Conservation (phyloP, 2,113 vertebrate species). For the Hemiscyllium ocellatum region DNA sequence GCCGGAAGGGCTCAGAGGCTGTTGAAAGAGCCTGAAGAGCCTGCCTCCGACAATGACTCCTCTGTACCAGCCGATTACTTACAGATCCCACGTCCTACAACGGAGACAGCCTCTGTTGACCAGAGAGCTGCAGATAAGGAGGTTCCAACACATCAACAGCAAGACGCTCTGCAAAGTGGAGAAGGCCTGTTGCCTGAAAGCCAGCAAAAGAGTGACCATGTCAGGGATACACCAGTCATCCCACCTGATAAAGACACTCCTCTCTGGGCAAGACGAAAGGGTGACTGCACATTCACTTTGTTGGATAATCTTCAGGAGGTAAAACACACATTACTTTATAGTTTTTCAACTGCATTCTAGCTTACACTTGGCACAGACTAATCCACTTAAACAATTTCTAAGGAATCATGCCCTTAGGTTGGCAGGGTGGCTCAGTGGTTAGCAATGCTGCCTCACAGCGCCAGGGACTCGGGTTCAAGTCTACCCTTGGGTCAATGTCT, state of each 20-base stretch:
- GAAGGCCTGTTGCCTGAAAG: background rate
- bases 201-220: background rate
- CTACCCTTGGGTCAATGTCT: too few relatives aligned
- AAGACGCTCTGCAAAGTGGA: background rate
- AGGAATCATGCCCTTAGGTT: too few relatives aligned
- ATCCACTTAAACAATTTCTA: background rate
- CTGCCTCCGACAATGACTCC: background rate
- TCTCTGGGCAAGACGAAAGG: background rate
- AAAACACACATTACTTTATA: background rate
- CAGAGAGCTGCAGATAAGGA: background rate
- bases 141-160: background rate
- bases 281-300: background rate
- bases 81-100: background rate
- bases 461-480: too few relatives aligned
- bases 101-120: too few relatives aligned
- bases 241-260: background rate
- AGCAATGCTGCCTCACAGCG: too few relatives aligned
- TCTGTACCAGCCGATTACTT: background rate
- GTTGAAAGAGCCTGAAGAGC: background rate
- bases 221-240: background rate
- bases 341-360: background rate
- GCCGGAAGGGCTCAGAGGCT: slow-evolving; percentile 40
- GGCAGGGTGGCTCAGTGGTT: too few relatives aligned
- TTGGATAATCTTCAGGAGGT: background rate
- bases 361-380: background rate